Conservation (phyloP, 2,797 vertebrate genomes). For the Anableps anableps region DNA sequence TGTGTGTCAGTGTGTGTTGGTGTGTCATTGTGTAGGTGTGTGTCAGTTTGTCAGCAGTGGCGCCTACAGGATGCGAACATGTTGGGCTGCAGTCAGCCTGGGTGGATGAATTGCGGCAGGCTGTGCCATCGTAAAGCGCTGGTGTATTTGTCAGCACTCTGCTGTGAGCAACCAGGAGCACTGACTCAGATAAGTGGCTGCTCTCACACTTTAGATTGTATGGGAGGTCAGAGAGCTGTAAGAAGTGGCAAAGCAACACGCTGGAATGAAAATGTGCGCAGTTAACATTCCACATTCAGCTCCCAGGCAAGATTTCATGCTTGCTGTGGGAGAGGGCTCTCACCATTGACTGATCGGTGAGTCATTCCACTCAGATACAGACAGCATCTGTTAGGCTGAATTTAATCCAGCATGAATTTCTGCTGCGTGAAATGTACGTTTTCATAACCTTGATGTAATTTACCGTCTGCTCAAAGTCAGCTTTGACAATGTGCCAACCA, state of each 20-base stretch:
- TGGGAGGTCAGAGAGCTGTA: conserved; percentile 62
- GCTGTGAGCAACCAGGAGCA: conserved; percentile 58
- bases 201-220: conserved; percentile 56
- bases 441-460: conserved; percentile 62
- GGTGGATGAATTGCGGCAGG: conserved; percentile 64
- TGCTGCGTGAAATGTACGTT: conserved; percentile 62
- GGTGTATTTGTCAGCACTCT: conserved; percentile 63
- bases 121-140: conserved; percentile 55
- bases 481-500: conserved; percentile 26
- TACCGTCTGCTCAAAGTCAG: conserved; percentile 44
- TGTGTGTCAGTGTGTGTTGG: conserved; percentile 54
- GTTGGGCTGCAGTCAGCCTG: conserved; percentile 47
- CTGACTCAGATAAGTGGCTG: conserved; percentile 71
- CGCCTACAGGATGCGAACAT: conserved; percentile 61
- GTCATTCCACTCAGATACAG: conserved; percentile 71
- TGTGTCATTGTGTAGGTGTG: conserved; percentile 65
- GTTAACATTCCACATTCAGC: conserved; percentile 65
- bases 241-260: conserved; percentile 61
- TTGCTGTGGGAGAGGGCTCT: conserved; percentile 63
- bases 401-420: conserved; percentile 64
- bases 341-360: conserved; percentile 75
- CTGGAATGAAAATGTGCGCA: conserved; percentile 60
- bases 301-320: conserved; percentile 70
- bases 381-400: conserved; percentile 69
- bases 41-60: conserved; percentile 68